Conservation (phyloP, 2,113 vertebrate genomes). For the Opisthocomus hoazin region DNA sequence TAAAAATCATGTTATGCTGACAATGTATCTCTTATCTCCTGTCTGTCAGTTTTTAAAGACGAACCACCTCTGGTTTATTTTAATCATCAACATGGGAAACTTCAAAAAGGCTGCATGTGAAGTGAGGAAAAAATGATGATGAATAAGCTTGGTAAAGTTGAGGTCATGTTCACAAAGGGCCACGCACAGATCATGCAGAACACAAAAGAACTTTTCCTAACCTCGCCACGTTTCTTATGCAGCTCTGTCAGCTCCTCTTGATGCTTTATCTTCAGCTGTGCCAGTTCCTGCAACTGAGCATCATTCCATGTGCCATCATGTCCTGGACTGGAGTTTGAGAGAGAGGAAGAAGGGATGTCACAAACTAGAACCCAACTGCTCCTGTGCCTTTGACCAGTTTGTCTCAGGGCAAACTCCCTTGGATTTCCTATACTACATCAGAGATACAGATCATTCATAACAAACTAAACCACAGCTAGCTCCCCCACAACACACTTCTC, state of each 20-base stretch:
- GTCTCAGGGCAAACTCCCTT: not conserved
- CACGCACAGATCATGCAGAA: not conserved
- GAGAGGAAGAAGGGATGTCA: not conserved
- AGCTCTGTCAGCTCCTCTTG: constrained; percentile 96
- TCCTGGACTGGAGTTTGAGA: constrained; percentile 68
- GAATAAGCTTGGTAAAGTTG: not conserved
- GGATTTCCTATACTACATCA: not conserved
- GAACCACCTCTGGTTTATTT: not conserved
- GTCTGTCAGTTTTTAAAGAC: not conserved
- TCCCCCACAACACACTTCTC: not conserved
- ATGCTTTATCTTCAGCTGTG: constrained; percentile 90
- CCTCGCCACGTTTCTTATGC: constrained; percentile 97
- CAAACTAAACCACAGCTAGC: not conserved
- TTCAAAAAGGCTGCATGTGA: not conserved
- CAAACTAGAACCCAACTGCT: not conserved
- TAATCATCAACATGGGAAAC: not conserved
- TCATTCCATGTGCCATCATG: constrained; percentile 79
- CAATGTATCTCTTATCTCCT: not conserved
- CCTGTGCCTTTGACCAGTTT: not conserved
- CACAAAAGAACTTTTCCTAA: constrained; percentile 19
- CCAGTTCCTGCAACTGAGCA: constrained; percentile 86
- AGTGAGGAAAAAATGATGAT: not conserved
- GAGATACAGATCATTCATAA: not conserved
- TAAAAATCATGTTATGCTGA: not conserved
- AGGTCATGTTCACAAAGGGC: not conserved